Evolutionary conservation across 2,113 vertebrate genomes (phyloP).

Genomic region (Poecilia latipinna): DNA sequence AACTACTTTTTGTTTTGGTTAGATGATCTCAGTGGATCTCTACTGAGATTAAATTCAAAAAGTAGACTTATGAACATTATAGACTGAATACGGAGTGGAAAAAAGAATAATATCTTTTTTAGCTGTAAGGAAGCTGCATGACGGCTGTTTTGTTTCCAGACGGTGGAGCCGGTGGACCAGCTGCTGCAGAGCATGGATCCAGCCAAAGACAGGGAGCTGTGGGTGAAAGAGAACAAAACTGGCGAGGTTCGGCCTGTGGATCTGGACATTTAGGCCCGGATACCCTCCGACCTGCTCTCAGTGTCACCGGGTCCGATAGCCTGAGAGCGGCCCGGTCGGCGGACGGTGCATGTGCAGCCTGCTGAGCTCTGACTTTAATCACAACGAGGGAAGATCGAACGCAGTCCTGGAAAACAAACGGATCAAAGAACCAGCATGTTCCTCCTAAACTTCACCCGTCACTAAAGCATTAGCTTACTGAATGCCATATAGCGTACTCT

Average conservation of each 20-base stretch:
- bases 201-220: slow-evolving; percentile 96
- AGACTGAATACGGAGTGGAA: too few species aligned
- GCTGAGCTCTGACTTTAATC: slow-evolving; percentile 17
- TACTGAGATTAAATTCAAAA: too few species aligned
- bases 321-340: slow-evolving; percentile 37
- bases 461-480: slow-evolving; percentile 56
- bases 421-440: slow-evolving; percentile 72
- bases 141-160: slow-evolving; percentile 77
- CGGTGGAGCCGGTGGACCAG: slow-evolving; percentile 94
- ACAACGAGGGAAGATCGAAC: slow-evolving; percentile 14
- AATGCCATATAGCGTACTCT: slow-evolving; percentile 59
- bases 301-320: slow-evolving; percentile 29
- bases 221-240: slow-evolving; percentile 96
- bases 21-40: too few species aligned
- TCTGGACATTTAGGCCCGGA: slow-evolving; percentile 90
- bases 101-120: too few species aligned
- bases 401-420: slow-evolving; percentile 9
- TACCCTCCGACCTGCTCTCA: slow-evolving; percentile 22
- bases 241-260: slow-evolving; percentile 94
- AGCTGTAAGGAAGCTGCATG: not conserved
- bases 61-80: too few species aligned
- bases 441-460: slow-evolving; percentile 49
- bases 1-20: too few species aligned
- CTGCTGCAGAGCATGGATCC: slow-evolving; percentile 96
- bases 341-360: slow-evolving; percentile 48